A percentile compares a stretch with the other conserved stretches of the same genome.
phyloP scores from a whole-genome alignment of 2,797 vertebrate genomes.

The Liasis olivaceus region DNA sequence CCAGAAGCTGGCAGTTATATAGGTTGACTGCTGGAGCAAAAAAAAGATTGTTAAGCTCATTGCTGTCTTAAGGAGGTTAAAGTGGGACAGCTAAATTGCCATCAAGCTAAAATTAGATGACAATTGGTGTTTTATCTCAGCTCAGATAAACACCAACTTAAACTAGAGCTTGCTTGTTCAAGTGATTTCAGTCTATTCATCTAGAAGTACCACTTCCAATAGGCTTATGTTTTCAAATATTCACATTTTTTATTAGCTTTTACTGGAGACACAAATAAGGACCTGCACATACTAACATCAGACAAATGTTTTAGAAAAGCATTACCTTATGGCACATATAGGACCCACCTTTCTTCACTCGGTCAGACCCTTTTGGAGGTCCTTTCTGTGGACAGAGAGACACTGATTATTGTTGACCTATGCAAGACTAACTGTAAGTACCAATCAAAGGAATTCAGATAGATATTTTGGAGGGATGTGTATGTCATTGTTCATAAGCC shows the following conservation, averaged over 20 bases:
- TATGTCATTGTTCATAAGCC: not conserved
- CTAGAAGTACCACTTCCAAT: not conserved
- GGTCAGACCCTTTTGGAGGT: constrained; percentile 84
- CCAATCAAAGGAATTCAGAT: not conserved
- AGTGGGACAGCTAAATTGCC: constrained; percentile 12
- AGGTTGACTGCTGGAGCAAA: not conserved
- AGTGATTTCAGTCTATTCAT: not conserved
- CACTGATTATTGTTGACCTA: not conserved
- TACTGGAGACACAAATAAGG: not conserved
- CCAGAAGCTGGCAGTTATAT: not conserved
- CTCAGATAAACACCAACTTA: not conserved
- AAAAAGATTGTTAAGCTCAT: not conserved
- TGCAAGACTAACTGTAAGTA: not conserved
- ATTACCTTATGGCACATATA: constrained; percentile 99
- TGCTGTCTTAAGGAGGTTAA: not conserved
- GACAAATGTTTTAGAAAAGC: accelerated
- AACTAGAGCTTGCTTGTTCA: constrained; percentile 1
- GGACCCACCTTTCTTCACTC: constrained; percentile 98
- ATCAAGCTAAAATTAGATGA: constrained; percentile 1
- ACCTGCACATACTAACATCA: not conserved
- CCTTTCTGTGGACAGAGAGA: constrained; percentile 79
- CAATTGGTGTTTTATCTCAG: not conserved
- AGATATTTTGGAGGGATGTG: not conserved
- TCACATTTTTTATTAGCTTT: not conserved
- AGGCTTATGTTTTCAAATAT: not conserved